A percentile compares a stretch with the other conserved stretches of the same genome.
These are phyloP conservation scores for Pundamilia nyererei DNA, from an alignment of 2,113 vertebrate species.

Conservation along the genomic window DNA sequence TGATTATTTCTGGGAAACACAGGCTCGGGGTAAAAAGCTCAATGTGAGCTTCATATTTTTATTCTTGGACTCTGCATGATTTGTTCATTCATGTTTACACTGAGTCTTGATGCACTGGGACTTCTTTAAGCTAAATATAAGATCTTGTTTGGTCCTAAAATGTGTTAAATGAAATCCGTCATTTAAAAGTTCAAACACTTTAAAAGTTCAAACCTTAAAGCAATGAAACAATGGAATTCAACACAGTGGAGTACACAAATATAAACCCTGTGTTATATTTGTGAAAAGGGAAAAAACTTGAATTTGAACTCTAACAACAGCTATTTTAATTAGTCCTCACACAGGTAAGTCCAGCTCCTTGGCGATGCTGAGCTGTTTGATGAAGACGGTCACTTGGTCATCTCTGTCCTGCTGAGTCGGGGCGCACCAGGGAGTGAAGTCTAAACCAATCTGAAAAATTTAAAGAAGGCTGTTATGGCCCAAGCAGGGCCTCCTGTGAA, in stretches of 20 bases:
- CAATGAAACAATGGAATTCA: not conserved
- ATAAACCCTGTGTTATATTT: not conserved
- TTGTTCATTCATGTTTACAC: not conserved
- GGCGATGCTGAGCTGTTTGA: constrained; percentile 46
- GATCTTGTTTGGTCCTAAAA: not conserved
- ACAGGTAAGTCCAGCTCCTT: constrained; percentile 51
- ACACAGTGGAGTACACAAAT: too few relatives aligned
- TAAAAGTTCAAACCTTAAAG: not conserved
- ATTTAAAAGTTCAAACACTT: not conserved
- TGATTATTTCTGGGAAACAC: not conserved
- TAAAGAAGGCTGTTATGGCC: not conserved
- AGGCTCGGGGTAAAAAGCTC: not conserved
- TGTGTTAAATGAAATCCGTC: not conserved
- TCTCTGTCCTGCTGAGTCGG: constrained; percentile 27
- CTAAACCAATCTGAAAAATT: constrained; percentile 40
- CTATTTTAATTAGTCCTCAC: constrained; percentile 7
- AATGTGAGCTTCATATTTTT: not conserved
- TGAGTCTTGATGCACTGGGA: not conserved
- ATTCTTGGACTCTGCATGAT: not conserved
- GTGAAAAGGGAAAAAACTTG: not conserved
- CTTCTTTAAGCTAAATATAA: not conserved
- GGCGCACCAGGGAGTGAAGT: constrained; percentile 53
- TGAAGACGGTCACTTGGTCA: constrained; percentile 53
- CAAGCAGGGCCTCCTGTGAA: not conserved
- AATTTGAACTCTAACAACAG: not conserved